Evolutionary conservation across 2,113 vertebrate genomes (phyloP).

Genomic region (Nerophis ophidion): DNA sequence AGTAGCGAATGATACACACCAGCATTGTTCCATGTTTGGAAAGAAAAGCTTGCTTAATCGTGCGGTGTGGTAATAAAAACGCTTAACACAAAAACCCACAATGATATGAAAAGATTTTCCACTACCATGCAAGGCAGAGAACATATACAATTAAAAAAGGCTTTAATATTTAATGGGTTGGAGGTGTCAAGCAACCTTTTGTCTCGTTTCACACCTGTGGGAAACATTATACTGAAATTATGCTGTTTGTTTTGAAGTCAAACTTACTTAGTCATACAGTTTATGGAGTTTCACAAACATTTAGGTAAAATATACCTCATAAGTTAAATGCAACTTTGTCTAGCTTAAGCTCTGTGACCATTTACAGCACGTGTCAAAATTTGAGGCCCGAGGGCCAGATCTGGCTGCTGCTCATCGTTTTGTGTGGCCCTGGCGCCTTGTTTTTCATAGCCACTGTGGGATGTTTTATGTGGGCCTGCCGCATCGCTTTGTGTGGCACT

Average conservation of each 20-base stretch:
- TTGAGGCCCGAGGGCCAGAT: too few species aligned
- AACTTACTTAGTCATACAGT: not conserved
- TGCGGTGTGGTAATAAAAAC: not conserved
- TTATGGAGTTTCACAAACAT: too few species aligned
- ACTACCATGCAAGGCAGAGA: not conserved
- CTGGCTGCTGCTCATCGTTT: too few species aligned
- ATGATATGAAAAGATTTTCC: not conserved
- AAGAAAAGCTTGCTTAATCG: not conserved
- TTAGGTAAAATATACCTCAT: too few species aligned
- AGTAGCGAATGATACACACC: not conserved
- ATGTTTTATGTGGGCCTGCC: too few species aligned
- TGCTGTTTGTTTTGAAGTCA: not conserved
- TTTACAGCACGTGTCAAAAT: too few species aligned
- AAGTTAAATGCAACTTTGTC: too few species aligned
- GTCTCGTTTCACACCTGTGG: conserved; percentile 26
- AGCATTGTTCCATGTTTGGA: not conserved
- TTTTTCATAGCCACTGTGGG: too few species aligned
- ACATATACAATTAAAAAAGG: conserved; percentile 32
- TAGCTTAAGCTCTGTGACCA: too few species aligned
- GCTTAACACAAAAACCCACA: not conserved
- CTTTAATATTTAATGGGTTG: conserved; percentile 55
- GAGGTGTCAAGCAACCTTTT: conserved; percentile 32
- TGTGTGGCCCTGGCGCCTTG: too few species aligned
- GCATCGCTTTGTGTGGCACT: too few species aligned
- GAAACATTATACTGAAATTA: not conserved